A percentile compares a stretch with the other conserved stretches of the same genome.
Conservation (phyloP, 1,140 invertebrate genomes). For the Cotesia glomerata region DNA sequence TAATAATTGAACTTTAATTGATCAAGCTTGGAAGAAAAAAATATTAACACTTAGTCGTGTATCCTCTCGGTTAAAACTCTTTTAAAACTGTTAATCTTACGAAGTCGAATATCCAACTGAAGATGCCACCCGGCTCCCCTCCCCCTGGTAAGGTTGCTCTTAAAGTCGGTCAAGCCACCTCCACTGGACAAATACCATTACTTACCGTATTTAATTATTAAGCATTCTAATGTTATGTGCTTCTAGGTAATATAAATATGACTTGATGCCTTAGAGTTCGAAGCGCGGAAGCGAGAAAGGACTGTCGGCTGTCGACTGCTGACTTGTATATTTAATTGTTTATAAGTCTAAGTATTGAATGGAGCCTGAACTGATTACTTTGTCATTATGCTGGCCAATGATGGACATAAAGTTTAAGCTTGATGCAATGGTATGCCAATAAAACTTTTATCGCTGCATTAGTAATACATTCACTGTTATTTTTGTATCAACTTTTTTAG, state of each 20-base stretch:
- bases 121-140: conserved; percentile 59
- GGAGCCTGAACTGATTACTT: no score
- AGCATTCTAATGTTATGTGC: conserved; percentile 46
- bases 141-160: conserved; percentile 48
- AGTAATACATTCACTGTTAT: no score
- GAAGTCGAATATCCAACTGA: conserved; percentile 62
- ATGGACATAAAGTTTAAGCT: no score
- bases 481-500: no score
- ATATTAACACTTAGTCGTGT: conserved; percentile 31
- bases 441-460: no score
- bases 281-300: not conserved
- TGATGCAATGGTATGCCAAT: no score
- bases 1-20: no score
- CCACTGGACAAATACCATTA: conserved; percentile 36
- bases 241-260: conserved; percentile 2
- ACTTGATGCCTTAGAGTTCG: no score
- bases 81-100: conserved; percentile 61
- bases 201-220: conserved; percentile 50
- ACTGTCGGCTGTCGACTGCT: not conserved
- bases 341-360: no score
- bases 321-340: no score
- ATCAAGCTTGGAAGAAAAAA: no score
- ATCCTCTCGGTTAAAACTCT: conserved; percentile 50
- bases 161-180: conserved; percentile 59
- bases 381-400: no score